Percentiles rank a stretch among this genome's conserved stretches.
Conservation (phyloP, 2,797 vertebrate species). For the Lithobates pipiens region DNA sequence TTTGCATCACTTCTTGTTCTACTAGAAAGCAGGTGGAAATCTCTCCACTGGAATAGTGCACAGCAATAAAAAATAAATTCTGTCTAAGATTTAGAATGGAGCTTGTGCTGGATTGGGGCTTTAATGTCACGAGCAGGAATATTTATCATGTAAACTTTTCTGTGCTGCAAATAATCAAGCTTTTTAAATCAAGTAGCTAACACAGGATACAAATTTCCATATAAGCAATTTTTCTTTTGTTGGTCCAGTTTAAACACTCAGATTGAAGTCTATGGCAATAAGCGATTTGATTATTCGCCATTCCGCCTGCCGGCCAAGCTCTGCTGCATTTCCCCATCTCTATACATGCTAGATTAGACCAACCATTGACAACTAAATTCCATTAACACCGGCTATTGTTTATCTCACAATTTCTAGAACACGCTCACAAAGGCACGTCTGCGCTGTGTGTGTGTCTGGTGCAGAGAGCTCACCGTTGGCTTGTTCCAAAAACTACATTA, state of each 20-base stretch:
- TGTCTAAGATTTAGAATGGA: no score
- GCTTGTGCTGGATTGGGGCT: background rate
- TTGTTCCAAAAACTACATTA: conserved; percentile 39
- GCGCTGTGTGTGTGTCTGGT: background rate
- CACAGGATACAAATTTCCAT: background rate
- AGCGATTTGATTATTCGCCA: conserved; percentile 23
- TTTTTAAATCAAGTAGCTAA: background rate
- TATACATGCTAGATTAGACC: conserved; percentile 68
- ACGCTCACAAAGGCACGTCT: conserved; percentile 69
- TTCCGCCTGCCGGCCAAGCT: conserved; percentile 7
- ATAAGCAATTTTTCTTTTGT: conserved; percentile 11
- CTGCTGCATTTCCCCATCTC: conserved; percentile 18
- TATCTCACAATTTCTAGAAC: conserved; percentile 78
- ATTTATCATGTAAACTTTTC: background rate
- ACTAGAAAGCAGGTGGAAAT: no score
- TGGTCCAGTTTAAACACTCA: background rate
- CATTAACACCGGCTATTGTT: conserved; percentile 69
- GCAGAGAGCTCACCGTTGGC: background rate
- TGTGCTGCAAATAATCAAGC: background rate
- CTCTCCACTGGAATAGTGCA: no score
- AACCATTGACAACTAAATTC: conserved; percentile 72
- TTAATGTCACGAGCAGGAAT: background rate
- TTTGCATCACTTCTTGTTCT: no score
- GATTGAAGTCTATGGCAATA: background rate
- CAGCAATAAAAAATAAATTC: no score